Percentiles rank a stretch among this genome's conserved stretches.
Evolutionary conservation across 1,140 invertebrate genomes (phyloP).

Genomic region (Drosophila azteca): DNA sequence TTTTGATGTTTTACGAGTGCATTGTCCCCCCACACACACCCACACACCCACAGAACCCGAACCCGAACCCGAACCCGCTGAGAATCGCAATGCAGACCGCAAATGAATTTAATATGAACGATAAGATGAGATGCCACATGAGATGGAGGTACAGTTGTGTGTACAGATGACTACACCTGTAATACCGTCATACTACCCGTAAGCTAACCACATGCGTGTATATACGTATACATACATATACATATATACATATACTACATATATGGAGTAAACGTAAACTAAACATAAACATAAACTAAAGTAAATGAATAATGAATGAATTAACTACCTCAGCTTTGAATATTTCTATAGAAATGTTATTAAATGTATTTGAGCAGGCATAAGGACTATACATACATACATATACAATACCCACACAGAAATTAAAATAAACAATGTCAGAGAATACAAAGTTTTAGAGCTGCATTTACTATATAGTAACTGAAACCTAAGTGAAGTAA

Average conservation of each 20-base stretch:
- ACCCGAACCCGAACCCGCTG: no score
- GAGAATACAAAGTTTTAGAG: slow-evolving; percentile 68
- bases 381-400: slow-evolving; percentile 43
- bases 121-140: no score
- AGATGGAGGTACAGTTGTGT: no score
- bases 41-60: no score
- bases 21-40: no score
- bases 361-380: slow-evolving; percentile 66
- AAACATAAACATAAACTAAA: slow-evolving; percentile 50
- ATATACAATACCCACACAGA: slow-evolving; percentile 35
- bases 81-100: no score
- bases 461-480: slow-evolving; percentile 77
- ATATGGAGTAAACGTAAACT: slow-evolving; percentile 47
- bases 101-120: no score
- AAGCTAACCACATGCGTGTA: slow-evolving; percentile 15
- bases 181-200: no score
- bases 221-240: slow-evolving; percentile 32
- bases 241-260: slow-evolving; percentile 56
- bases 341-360: slow-evolving; percentile 81
- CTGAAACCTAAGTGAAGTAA: slow-evolving; percentile 31
- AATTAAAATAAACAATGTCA: slow-evolving; percentile 38
- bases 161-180: no score
- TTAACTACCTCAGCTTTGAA: slow-evolving; percentile 80
- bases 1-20: no score
- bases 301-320: slow-evolving; percentile 63